Base-by-base conservation (phyloP, 1,140 invertebrate genomes). In the Thereuonema tuberculata region DNA sequence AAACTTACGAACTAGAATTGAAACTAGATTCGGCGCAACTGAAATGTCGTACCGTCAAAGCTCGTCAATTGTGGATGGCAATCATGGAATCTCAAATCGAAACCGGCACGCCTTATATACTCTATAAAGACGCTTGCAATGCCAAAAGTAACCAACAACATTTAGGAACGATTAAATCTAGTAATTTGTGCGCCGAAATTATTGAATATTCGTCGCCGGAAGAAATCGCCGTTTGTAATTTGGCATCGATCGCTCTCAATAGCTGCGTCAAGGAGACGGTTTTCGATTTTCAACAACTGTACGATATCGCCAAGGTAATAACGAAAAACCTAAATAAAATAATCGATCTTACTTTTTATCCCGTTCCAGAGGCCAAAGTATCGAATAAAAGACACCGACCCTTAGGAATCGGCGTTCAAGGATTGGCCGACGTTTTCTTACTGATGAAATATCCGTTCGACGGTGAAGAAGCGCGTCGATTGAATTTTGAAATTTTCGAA, bases 71-170 rank as follows among this genome's bases (percentile, higher is more conserved):
- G 48, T 99, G 94, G 94, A 88, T 85, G 67, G 87, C 91, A 23
- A 94, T 99, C 62, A 84, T 98, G 64, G 86, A 93, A 69, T 82
- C 93, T 1, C 96, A 99, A 79, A 89, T 96, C 2, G 97, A 99
- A 80, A 99, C 95, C n/a, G 97, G 97, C 26, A 94, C 87, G 20
- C 96, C 97, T 2, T 99, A 95, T 70, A 98, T 99, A 90, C 74
- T 93, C 0, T 98, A 96, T 70, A 98, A 98, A 75, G 97, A 99
- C 77, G 82, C 91, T 17, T 98, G 95, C 68, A 99, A 99, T 71
- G 76, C 85, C 5, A 99, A 99, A 76, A 93, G 89, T 56, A 99
- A 99, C 74, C 97, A 99, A 70, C 85, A 99, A 74, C 98, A 99
- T 76, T 73, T 99, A 21, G 97, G 96, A 26, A 99, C 96, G 2